Evolutionary conservation across 2,113 vertebrate genomes (phyloP), one percentile per base, ranked within the genome.

Genomic region (Odocoileus virginianus): DNA sequence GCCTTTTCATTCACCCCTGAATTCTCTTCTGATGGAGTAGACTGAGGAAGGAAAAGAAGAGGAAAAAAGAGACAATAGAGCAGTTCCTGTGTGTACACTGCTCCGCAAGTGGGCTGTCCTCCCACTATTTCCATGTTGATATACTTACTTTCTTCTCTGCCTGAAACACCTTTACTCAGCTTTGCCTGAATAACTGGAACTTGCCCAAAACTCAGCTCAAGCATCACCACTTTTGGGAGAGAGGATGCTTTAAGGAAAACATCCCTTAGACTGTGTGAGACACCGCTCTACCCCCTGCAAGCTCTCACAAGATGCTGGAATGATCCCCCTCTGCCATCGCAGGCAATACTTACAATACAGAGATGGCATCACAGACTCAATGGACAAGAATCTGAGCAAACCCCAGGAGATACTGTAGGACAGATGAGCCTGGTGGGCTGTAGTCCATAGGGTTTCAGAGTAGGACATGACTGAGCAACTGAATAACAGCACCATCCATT

Each of bases 261-360:
- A 27, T 2, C 50, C 40, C 36, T 19, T 52, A 2, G 5, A 30
- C 47, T 50, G 7, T 7, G 7, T 4, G 12, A 54, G 45, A 57
- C 4, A 33, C 17, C 7, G 6, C 17, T 4, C 27, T 23, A 23
- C 36, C 33, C 8, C 1, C 11, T 5, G 21, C 4, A 16, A 6
- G 8, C 8, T 57, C 30, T 50, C 55, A 9, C 0, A 1, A 36
- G 5, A 1, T 4, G n/a, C 33, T 43, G 4, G 14, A 2, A n/a
- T 9, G 23, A 61, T 55, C 61, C 40, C 23, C 58, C 43, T 58
- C 43, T 10, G 1, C n/a, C 58, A 43, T 71, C 17, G 0, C 57
- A 17, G 55, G 87, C 6, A 16, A 74, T 6, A 8, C 45, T 36
- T 36, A 8, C 58, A 43, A 12, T 1, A 15, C 11, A 5, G 6